Evolutionary conservation across 2,888 invertebrate genomes (phyloP).

Genomic region (Aethes cnicana): DNA sequence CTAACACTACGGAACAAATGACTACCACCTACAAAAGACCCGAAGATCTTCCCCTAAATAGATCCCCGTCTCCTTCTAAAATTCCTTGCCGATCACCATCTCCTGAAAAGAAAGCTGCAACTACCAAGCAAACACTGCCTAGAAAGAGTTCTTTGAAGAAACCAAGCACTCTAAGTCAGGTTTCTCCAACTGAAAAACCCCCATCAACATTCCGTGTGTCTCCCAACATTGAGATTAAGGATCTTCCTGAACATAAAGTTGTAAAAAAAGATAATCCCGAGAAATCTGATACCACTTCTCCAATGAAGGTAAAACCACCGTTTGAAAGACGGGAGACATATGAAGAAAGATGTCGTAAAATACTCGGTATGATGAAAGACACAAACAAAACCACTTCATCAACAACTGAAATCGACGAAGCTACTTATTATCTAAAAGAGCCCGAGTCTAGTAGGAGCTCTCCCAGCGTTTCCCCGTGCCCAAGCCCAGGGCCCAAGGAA

Average conservation of each 20-base stretch:
- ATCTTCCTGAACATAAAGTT: constrained; percentile 47
- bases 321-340: constrained; percentile 86
- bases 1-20: constrained; percentile 41
- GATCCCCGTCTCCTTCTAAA: constrained; percentile 64
- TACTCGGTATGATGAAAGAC: constrained; percentile 84
- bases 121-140: constrained; percentile 60
- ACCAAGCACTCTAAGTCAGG: constrained; percentile 47
- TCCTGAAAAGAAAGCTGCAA: constrained; percentile 56
- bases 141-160: constrained; percentile 77
- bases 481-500: constrained; percentile 53
- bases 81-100: constrained; percentile 70
- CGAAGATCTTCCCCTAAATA: constrained; percentile 44
- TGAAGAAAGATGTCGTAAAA: constrained; percentile 87
- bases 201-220: constrained; percentile 67
- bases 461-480: constrained; percentile 58
- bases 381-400: constrained; percentile 45
- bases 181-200: constrained; percentile 66
- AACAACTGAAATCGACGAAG: constrained; percentile 41
- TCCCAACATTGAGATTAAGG: constrained; percentile 55
- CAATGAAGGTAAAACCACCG: constrained; percentile 79
- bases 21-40: constrained; percentile 41
- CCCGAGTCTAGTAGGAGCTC: constrained; percentile 47
- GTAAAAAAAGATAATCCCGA: constrained; percentile 56
- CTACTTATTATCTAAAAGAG: constrained; percentile 38
- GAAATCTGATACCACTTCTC: constrained; percentile 43